Conservation (phyloP, 1,140 invertebrate species). For the Muscidifurax raptorellus region DNA sequence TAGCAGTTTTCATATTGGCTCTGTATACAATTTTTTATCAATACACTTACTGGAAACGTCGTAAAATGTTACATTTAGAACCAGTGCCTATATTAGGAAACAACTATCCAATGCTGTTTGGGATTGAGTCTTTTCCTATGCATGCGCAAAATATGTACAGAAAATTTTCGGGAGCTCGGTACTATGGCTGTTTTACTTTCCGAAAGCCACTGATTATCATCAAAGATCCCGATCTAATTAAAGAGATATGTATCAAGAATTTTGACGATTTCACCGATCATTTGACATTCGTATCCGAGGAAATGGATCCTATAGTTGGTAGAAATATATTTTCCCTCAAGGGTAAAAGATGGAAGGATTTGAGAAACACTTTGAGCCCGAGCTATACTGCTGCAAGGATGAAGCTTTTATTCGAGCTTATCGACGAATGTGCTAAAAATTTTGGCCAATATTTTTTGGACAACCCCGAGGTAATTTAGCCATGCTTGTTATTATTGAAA, state of each 20-base stretch:
- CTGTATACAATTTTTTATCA: constrained; percentile 12
- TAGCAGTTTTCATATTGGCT: too few relatives aligned
- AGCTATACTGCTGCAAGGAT: constrained; percentile 73
- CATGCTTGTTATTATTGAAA: neutral
- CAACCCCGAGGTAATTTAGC: constrained; percentile 35
- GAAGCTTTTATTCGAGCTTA: constrained; percentile 71
- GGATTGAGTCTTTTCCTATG: neutral
- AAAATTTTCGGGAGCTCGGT: constrained; percentile 38
- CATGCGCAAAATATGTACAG: constrained; percentile 42
- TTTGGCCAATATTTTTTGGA: constrained; percentile 60
- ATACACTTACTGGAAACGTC: constrained; percentile 57
- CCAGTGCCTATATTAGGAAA: constrained; percentile 58
- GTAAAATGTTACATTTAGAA: constrained; percentile 55
- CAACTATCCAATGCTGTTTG: constrained; percentile 24
- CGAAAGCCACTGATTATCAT: constrained; percentile 72
- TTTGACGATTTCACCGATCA: constrained; percentile 81
- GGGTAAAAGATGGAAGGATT: constrained; percentile 70
- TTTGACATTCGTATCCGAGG: constrained; percentile 56
- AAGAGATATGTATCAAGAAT: constrained; percentile 78
- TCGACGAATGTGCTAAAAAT: constrained; percentile 67
- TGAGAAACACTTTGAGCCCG: constrained; percentile 70
- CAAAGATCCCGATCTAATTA: constrained; percentile 79
- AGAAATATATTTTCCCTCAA: constrained; percentile 68
- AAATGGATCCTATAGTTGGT: constrained; percentile 65
- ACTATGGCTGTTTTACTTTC: constrained; percentile 75